phyloP scores from a whole-genome alignment of 2,113 vertebrate species.

The Ptilonorhynchus violaceus region DNA sequence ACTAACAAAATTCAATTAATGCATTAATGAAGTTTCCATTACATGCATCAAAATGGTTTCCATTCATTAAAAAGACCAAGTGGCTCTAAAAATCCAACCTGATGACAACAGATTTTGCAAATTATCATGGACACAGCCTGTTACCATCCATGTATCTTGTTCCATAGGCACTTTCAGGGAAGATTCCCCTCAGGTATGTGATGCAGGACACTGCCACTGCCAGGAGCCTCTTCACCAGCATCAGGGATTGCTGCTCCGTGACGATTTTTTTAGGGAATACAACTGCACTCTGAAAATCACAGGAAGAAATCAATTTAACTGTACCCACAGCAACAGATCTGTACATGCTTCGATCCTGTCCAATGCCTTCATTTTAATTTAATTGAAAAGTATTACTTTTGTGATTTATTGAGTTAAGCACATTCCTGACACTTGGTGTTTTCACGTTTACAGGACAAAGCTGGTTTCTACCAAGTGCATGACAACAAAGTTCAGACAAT shows the following conservation, averaged over 20 bases:
- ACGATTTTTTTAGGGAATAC: constrained; percentile 80
- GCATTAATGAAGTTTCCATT: not conserved
- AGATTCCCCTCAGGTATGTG: constrained; percentile 92
- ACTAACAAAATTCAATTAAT: not conserved
- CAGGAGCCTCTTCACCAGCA: constrained; percentile 89
- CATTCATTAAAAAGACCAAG: not conserved
- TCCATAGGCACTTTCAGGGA: constrained; percentile 91
- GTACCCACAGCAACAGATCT: not conserved
- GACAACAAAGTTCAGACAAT: not conserved
- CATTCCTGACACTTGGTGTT: not conserved
- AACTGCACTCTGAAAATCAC: constrained; percentile 71
- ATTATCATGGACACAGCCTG: not conserved
- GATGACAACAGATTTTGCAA: too few species aligned
- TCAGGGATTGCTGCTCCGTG: constrained; percentile 87
- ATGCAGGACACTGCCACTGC: constrained; percentile 94
- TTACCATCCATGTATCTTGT: constrained; percentile 92
- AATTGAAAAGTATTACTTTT: accelerated
- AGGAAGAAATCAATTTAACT: not conserved
- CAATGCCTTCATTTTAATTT: accelerated
- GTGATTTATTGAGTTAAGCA: not conserved
- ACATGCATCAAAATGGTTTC: accelerated
- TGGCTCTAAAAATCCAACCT: not conserved
- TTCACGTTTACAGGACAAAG: accelerated
- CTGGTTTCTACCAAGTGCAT: accelerated
- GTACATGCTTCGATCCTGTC: too few species aligned